Evolutionary conservation across 2,797 vertebrate species (phyloP).

Genomic region (Microhierax caerulescens): DNA sequence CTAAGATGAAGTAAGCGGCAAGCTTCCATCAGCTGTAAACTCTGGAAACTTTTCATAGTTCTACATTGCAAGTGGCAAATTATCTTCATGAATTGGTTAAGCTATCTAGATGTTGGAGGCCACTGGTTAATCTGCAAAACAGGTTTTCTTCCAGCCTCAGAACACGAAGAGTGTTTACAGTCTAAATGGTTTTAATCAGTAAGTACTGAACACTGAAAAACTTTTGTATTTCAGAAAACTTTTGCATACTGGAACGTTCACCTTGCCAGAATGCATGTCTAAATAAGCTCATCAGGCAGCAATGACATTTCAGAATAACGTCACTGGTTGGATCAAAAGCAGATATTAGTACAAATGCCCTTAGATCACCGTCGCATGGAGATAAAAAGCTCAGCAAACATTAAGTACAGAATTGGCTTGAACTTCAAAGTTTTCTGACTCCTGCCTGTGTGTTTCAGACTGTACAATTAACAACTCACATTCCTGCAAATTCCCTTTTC

Average conservation of each 20-base stretch:
- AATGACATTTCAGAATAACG: not conserved
- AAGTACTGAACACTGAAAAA: not conserved
- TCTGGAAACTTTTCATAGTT: not conserved
- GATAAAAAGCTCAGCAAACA: not conserved
- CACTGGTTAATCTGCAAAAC: not conserved
- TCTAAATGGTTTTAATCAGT: not conserved
- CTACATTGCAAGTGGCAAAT: constrained; percentile 8
- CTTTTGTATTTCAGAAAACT: not conserved
- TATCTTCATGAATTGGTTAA: not conserved
- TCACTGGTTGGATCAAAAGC: not conserved
- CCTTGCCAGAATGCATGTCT: not conserved
- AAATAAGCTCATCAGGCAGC: not conserved
- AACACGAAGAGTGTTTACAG: not conserved
- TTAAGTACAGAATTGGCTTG: not conserved
- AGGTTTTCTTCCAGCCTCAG: not conserved
- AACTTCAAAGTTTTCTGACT: constrained; percentile 35
- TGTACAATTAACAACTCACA: not conserved
- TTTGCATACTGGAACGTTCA: not conserved
- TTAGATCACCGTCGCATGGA: not conserved
- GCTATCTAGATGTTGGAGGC: not conserved
- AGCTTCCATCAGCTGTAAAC: constrained; percentile 27
- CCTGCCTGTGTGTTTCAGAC: not conserved
- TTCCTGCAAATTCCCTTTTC: not conserved
- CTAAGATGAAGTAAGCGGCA: constrained; percentile 21
- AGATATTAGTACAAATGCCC: not conserved